Evolutionary conservation across 2,113 vertebrate species (phyloP).

Genomic region (Corythoichthys intestinalis): DNA sequence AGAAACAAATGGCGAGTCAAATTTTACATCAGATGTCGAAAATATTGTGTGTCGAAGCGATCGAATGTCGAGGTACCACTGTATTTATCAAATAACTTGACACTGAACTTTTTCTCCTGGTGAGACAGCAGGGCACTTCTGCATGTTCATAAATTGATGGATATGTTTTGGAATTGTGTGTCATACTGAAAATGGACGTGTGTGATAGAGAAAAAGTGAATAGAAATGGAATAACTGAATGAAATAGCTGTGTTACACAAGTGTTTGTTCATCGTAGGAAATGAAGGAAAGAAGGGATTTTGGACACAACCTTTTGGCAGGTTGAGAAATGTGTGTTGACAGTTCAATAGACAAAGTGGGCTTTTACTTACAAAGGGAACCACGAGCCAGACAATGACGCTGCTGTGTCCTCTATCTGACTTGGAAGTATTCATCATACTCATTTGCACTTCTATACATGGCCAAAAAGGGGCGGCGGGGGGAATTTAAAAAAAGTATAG

Average conservation of each 20-base stretch:
- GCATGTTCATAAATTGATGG: too few relatives aligned
- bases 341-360: constrained; percentile 27
- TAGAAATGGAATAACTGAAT: not conserved
- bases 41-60: too few relatives aligned
- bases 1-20: too few relatives aligned
- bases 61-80: too few relatives aligned
- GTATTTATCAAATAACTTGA: too few relatives aligned
- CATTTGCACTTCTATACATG: constrained; percentile 30
- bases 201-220: not conserved
- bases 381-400: constrained; percentile 25
- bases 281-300: not conserved
- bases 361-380: constrained; percentile 22
- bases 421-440: constrained; percentile 22
- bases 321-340: constrained; percentile 20
- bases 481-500: too few relatives aligned
- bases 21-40: too few relatives aligned
- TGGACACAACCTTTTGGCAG: constrained; percentile 9
- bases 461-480: not conserved
- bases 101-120: too few relatives aligned
- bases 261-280: not conserved
- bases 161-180: not conserved
- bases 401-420: constrained; percentile 30
- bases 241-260: not conserved
- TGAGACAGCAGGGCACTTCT: too few relatives aligned
- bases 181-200: not conserved